Conservation (phyloP, 2,888 invertebrate genomes). For the Colostygia pectinataria region DNA sequence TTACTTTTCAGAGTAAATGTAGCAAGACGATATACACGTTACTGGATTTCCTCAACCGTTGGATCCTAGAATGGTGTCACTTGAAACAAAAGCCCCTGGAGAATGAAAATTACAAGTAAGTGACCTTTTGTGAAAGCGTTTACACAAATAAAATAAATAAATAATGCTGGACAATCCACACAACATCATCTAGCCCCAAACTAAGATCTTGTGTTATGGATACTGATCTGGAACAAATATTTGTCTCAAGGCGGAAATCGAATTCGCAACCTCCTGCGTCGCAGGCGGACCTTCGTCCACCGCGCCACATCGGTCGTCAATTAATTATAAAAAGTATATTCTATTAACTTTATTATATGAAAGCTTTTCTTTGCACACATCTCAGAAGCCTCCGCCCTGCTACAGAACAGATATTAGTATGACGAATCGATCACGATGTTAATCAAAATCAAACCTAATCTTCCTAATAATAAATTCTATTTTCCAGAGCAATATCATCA, state of each 20-base stretch:
- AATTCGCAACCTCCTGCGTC: too few relatives aligned
- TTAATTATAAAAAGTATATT: neutral
- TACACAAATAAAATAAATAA: too few relatives aligned
- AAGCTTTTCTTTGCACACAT: neutral
- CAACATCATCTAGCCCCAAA: too few relatives aligned
- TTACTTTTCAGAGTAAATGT: constrained; percentile 79
- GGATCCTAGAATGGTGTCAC: constrained; percentile 86
- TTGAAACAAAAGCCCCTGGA: constrained; percentile 64
- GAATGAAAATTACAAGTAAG: constrained; percentile 74
- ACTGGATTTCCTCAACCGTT: constrained; percentile 89
- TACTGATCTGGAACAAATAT: too few relatives aligned
- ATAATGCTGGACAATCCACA: too few relatives aligned
- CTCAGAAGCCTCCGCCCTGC: neutral
- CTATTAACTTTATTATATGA: neutral
- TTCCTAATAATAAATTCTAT: neutral
- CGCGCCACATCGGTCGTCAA: too few relatives aligned
- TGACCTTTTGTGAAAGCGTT: too few relatives aligned
- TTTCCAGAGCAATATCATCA: constrained; percentile 59
- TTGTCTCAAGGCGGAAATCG: too few relatives aligned
- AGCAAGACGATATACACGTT: constrained; percentile 88
- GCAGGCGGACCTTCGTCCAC: too few relatives aligned
- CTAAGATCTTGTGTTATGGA: too few relatives aligned
- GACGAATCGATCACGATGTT: neutral
- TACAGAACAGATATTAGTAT: too few relatives aligned
- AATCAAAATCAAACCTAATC: neutral